These are phyloP conservation scores for Microctonus aethiopoides DNA, from an alignment of 2,888 invertebrate genomes.

Conservation along the genomic window DNA sequence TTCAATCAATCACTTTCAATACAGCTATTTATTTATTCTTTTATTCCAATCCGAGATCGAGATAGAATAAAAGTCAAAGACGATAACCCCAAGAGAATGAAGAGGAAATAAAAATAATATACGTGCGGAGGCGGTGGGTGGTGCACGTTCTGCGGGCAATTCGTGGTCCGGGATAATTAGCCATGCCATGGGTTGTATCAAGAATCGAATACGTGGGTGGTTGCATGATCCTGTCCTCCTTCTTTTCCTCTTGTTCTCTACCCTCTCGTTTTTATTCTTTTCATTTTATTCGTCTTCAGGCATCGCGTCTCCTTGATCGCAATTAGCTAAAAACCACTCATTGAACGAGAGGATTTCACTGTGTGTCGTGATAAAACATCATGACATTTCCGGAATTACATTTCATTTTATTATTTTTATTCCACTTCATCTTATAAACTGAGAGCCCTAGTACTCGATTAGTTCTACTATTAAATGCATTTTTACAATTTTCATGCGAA, in stretches of 20 bases:
- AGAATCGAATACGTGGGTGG: slow-evolving; percentile 46
- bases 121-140: slow-evolving; percentile 27
- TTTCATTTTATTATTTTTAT: background rate
- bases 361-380: background rate
- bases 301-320: slow-evolving; percentile 25
- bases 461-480: no score
- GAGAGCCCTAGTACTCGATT: no score
- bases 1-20: no score
- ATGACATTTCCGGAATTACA: slow-evolving; percentile 16
- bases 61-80: background rate
- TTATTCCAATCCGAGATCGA: background rate
- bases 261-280: slow-evolving; percentile 8
- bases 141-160: slow-evolving; percentile 39
- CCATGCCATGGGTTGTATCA: slow-evolving; percentile 39
- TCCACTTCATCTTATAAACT: no score
- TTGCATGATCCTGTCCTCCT: slow-evolving; percentile 27
- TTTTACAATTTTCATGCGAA: no score
- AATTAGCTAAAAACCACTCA: slow-evolving; percentile 36
- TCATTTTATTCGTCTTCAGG: slow-evolving; percentile 2
- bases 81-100: background rate
- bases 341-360: slow-evolving; percentile 1
- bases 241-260: slow-evolving; percentile 21
- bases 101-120: background rate
- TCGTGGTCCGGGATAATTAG: slow-evolving; percentile 45
- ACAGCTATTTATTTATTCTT: no score